Evolutionary conservation across 1,140 invertebrate genomes (phyloP).

Genomic region (Piezodorus guildinii): DNA sequence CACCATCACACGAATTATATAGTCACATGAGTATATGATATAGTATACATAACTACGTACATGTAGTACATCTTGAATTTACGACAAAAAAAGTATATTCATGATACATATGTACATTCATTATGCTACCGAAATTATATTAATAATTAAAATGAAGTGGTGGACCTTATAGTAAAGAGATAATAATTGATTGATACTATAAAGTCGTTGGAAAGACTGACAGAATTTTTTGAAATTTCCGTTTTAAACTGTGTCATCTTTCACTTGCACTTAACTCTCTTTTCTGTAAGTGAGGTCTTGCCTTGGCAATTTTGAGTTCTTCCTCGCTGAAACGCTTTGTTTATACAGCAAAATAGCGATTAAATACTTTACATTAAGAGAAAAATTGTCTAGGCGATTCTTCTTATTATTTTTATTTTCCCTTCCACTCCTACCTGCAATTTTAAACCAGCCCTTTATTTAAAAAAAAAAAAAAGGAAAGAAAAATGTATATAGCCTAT

Average conservation of each 20-base stretch:
- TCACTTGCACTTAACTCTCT: background rate
- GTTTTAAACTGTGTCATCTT: background rate
- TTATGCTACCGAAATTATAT: background rate
- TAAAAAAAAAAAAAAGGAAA: conserved; percentile 3
- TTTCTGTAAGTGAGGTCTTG: conserved; percentile 1
- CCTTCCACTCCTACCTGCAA: background rate
- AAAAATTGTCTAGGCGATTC: conserved; percentile 13
- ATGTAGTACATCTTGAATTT: background rate
- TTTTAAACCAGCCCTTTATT: background rate
- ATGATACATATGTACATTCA: background rate
- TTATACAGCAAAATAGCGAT: background rate
- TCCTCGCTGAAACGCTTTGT: background rate
- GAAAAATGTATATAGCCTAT: background rate
- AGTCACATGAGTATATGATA: background rate
- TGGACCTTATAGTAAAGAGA: background rate
- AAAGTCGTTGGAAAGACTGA: conserved; percentile 5
- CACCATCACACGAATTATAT: conserved; percentile 10
- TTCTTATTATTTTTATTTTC: too few species aligned
- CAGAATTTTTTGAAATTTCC: conserved; percentile 1
- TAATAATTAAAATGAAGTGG: background rate
- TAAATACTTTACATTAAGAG: background rate
- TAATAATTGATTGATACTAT: background rate
- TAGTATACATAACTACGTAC: background rate
- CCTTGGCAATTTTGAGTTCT: conserved; percentile 10
- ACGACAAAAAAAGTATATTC: background rate